Base-by-base conservation (phyloP, 2,797 vertebrate species). In the Phalanger gymnotis region DNA sequence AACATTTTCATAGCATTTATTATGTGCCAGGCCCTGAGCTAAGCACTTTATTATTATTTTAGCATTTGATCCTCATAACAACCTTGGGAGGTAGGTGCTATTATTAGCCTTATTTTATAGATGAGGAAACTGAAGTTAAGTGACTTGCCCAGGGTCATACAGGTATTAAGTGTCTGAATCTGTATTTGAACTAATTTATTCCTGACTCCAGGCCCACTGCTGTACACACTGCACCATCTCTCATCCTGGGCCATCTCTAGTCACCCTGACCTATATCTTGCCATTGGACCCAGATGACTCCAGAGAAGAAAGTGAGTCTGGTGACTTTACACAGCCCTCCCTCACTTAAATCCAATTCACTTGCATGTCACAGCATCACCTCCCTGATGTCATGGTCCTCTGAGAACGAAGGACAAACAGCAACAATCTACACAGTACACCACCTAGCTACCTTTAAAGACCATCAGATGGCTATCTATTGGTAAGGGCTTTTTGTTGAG, bases 381-480 rank as follows among this genome's bases (percentile, higher is more conserved):
- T 57, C 27, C 56, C 27, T 57, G 56, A 57, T 57, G 56, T 57
- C 56, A 57, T 11, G 56, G 58, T 57, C 28, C 56, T 57, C 56
- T 30, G 27, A 57, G 9, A 57, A 30, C 56, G 10, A 57, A 57
- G 27, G 56, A 57, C 56, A 57, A 30, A 10, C 56, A 30, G 30
- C 56, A 30, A 57, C 7, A 57, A 28, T 40, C 66, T 81, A 73
- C n/a, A 19, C 66, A 40, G 5, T 73, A 6, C 6, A 40, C 19
- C n/a, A 40, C 7, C 7, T 47, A 81, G 34, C 34, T 66, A n/a
- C 34, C 34, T 28, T 66, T 66, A 16, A n/a, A 89, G 90, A 94
- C 54, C 94, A 55, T 34, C 90, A 92, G 90, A 96, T 91, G 54
- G 91, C 87, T 55, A 90, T 57, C 66, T 92, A 11, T 31, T 93